Evolutionary conservation across 2,888 invertebrate genomes (phyloP), one percentile per base, ranked within the genome.

Genomic region (Sarcophaga carnaria): DNA sequence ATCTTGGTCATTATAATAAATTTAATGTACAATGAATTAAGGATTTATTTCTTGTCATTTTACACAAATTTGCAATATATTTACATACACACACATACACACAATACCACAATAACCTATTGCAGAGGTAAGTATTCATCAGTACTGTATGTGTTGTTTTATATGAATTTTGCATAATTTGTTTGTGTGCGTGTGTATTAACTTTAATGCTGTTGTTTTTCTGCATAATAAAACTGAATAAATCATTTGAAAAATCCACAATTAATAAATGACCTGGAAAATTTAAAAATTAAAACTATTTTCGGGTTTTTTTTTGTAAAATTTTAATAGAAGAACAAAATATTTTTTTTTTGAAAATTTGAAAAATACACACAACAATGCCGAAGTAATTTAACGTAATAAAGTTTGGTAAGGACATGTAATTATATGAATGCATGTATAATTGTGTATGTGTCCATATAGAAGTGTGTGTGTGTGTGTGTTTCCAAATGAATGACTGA

Each of bases 181-280:
- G 12, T 66, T 25, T 79, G 14, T 75, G 27, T 60, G 27, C 71
- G 70, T 69, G 59, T 37, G 22, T 83, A 37, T 49, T 80, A 66
- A 84, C 59, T 74, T 81, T 49, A 54, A 54, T 14, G 25, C 10
- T 80, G 4, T 77, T 80, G 67, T 70, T 54, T 54, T 37, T 72
- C 64, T 66, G 12, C 69, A 72, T 77, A 79, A 82, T 77, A 79
- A 82, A 85, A 76, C 77, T 83, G 85, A 90, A 89, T 89, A 89
- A 91, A 91, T 91, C 89, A 91, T 89, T 90, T 87, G 87, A 81
- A 87, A 74, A 87, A 81, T 76, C 87, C 87, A 84, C 87, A 87
- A 76, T 60, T 64, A 84, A 63, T 78, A 84, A 87, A 87, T 87
- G 87, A 84, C 72, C 76, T 84, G 84, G 84, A 84, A 87, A 71